A percentile compares a stretch with the other conserved stretches of the same genome.
phyloP scores from a whole-genome alignment of 2,113 vertebrate genomes.

The Entomyzon cyanotis region DNA sequence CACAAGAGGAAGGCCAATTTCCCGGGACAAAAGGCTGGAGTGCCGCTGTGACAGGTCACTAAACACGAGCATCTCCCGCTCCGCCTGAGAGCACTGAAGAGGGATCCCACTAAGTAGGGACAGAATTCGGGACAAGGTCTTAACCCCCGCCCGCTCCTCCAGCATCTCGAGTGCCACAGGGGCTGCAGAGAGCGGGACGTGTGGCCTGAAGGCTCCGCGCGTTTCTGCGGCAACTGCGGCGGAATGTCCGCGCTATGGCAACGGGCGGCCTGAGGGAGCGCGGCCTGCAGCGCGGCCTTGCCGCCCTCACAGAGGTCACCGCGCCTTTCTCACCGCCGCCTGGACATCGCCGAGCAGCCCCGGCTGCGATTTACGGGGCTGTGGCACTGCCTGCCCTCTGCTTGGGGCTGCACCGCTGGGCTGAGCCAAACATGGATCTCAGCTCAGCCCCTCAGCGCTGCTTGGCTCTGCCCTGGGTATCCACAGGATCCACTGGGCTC shows the following conservation, averaged over 20 bases:
- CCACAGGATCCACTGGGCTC: not conserved
- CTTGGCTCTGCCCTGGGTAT: too few species aligned
- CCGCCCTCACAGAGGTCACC: not conserved
- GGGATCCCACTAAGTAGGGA: constrained; percentile 17
- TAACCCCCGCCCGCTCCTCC: constrained; percentile 32
- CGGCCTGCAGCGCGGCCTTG: not conserved
- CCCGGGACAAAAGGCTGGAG: constrained; percentile 72
- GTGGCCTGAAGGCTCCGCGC: not conserved
- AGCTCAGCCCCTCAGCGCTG: not conserved
- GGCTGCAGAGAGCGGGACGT: not conserved
- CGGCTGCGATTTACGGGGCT: not conserved
- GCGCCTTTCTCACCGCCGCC: not conserved
- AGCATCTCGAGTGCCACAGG: not conserved
- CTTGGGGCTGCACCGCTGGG: not conserved
- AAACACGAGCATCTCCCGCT: constrained; percentile 33
- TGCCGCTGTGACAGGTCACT: constrained; percentile 69
- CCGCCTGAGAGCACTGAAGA: constrained; percentile 27
- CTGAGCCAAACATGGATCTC: not conserved
- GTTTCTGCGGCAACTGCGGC: constrained; percentile 32
- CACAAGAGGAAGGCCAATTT: constrained; percentile 57
- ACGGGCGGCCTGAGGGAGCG: not conserved
- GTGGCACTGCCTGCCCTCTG: not conserved
- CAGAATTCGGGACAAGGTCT: constrained; percentile 37
- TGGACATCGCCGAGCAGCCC: not conserved
- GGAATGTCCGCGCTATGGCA: not conserved